A percentile compares a stretch with the other conserved stretches of the same genome.
These are phyloP conservation scores for Perdix hodgsoniae DNA, from an alignment of 2,797 vertebrate genomes.

Conservation along the genomic window DNA sequence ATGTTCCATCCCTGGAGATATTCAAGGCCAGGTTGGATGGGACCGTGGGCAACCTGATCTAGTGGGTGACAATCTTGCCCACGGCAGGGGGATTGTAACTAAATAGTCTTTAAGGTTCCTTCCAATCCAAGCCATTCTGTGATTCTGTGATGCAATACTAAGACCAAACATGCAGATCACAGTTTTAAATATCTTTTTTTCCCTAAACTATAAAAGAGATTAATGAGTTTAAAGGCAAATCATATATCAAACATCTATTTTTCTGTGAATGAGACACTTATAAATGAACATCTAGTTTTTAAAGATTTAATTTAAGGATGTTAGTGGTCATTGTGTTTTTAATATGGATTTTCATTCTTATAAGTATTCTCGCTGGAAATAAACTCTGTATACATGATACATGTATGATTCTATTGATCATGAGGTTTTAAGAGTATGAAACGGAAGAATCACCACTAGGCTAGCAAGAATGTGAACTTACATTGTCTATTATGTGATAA, in stretches of 20 bases:
- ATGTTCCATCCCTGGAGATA: too few relatives aligned
- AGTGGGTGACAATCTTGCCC: too few relatives aligned
- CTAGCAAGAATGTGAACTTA: background rate
- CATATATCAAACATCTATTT: background rate
- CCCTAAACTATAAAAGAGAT: background rate
- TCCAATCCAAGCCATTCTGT: too few relatives aligned
- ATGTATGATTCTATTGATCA: background rate
- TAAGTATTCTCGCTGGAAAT: background rate
- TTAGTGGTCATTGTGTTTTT: background rate
- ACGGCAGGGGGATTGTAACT: too few relatives aligned
- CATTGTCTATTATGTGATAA: background rate
- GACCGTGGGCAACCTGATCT: too few relatives aligned
- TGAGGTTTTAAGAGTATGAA: background rate
- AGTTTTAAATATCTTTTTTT: background rate
- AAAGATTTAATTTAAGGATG: background rate
- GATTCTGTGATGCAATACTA: background rate
- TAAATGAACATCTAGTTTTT: background rate
- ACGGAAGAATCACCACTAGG: background rate
- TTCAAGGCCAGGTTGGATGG: too few relatives aligned
- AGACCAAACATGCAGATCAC: background rate
- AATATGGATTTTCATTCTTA: accelerated
- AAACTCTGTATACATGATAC: background rate
- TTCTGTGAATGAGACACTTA: background rate
- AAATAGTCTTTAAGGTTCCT: too few relatives aligned
- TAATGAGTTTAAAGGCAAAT: background rate